Base-by-base conservation (phyloP, 2,888 invertebrate genomes). In the Rhingia campestris region DNA sequence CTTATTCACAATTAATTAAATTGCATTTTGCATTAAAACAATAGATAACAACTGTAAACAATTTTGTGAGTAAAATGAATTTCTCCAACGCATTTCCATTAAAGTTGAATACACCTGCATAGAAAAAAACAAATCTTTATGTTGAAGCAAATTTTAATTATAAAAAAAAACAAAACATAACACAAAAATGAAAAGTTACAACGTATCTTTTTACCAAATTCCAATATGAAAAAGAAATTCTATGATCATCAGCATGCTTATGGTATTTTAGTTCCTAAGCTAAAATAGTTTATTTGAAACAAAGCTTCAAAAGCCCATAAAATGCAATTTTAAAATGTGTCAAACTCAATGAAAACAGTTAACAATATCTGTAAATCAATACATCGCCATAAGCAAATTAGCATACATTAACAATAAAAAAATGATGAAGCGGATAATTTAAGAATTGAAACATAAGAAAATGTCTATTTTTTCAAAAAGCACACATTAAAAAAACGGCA, bases 401-500 rank as follows among this genome's bases (percentile, higher is more conserved):
- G 73, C 73, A 73, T 45, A 73, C 74, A 58, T 33, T 74, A 63
- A 72, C 49, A 43, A 9, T 33, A 72, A 51, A 72, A 63, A 41
- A 54, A 45, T 76, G 41, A 81, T 76, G 59, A 81, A 76, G 81
- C 81, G 69, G 47, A 59, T 76, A 76, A 59, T 53, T 72, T 76
- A 51, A 54, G 70, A 63, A 75, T 69, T 41, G 12, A 76, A 81
- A 74, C 45, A 56, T n/a, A 64, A 66, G 51, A 35, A 43, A 70
- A 51, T 67, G 49, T 58, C 49, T 58, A 14, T 35, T 22, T 37
- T 61, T 33, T 49, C 54, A 39, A 67, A 67, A 81, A 77, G 72
- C 66, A 82, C 76, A 77, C 77, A 77, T 81, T n/a, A 61, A 43
- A 74, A 43, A 51, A 77, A 82, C 77, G 67, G 77, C 79, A 79